Evolutionary conservation across 2,113 vertebrate genomes (phyloP).

Genomic region (Pachypanchax playfairii): DNA sequence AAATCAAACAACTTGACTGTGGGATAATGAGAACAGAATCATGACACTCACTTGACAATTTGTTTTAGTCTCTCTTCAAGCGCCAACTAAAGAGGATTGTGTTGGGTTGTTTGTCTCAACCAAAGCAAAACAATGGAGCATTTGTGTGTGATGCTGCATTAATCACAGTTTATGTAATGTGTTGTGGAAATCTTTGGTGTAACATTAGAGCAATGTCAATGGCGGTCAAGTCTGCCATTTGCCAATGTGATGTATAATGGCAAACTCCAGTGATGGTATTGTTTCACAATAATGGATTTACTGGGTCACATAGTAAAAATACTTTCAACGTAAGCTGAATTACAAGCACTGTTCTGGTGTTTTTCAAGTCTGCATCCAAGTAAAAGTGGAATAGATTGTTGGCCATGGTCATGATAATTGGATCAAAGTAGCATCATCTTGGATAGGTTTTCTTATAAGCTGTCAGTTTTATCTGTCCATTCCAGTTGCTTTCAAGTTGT

Average conservation of each 20-base stretch:
- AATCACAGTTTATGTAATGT: constrained; percentile 39
- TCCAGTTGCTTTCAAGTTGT: neutral
- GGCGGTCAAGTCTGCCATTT: constrained; percentile 5
- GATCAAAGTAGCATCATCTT: constrained; percentile 7
- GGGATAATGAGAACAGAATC: too few species aligned
- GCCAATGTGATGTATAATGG: constrained; percentile 8
- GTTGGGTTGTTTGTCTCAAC: neutral
- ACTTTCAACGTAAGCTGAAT: constrained; percentile 17
- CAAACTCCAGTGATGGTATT: constrained; percentile 2
- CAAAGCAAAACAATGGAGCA: constrained; percentile 4
- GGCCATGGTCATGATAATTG: neutral
- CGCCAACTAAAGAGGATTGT: neutral
- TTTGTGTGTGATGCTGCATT: constrained; percentile 27
- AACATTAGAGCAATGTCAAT: constrained; percentile 48
- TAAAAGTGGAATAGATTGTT: neutral
- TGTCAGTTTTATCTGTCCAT: constrained; percentile 3
- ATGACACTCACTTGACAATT: too few species aligned
- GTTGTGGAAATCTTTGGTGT: constrained; percentile 21
- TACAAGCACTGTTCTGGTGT: neutral
- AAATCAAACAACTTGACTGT: too few species aligned
- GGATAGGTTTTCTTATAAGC: constrained; percentile 5
- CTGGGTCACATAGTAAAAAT: constrained; percentile 7
- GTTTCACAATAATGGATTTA: constrained; percentile 16
- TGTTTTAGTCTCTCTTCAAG: too few species aligned
- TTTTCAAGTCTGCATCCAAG: neutral